Percentiles rank a stretch among this genome's conserved stretches.
Evolutionary conservation across 2,888 invertebrate genomes (phyloP).

Genomic region (Congeria kusceri): DNA sequence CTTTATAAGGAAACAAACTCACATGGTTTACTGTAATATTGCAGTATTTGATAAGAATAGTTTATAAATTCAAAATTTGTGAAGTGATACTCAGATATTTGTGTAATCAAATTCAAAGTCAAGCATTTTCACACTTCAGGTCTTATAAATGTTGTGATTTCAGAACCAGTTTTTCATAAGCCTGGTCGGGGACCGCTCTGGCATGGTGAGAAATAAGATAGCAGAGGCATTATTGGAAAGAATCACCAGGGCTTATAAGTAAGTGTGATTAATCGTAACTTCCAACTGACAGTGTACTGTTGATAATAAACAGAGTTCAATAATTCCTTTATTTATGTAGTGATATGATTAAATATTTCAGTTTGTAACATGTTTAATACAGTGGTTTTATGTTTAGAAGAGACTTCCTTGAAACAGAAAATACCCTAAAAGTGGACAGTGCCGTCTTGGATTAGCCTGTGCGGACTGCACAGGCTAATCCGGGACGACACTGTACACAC

Average conservation of each 20-base stretch:
- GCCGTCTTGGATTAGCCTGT: too few relatives aligned
- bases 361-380: too few relatives aligned
- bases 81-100: too few relatives aligned
- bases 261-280: constrained; percentile 17
- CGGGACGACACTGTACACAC: too few relatives aligned
- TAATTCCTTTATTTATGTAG: neutral
- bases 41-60: too few relatives aligned
- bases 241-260: constrained; percentile 93
- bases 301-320: neutral
- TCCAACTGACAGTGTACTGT: neutral
- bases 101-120: too few relatives aligned
- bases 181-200: constrained; percentile 88
- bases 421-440: neutral
- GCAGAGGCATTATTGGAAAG: constrained; percentile 94
- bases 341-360: neutral
- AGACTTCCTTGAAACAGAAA: neutral
- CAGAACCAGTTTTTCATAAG: constrained; percentile 98
- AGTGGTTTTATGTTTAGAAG: too few relatives aligned
- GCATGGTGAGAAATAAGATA: constrained; percentile 94
- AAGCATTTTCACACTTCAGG: too few relatives aligned
- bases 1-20: too few relatives aligned
- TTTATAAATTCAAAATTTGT: too few relatives aligned
- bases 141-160: constrained; percentile 38
- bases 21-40: too few relatives aligned
- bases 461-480: too few relatives aligned